Evolutionary conservation across 2,888 invertebrate species (phyloP), one percentile per base, ranked within the genome.

Genomic region (Leptothorax acervorum): DNA sequence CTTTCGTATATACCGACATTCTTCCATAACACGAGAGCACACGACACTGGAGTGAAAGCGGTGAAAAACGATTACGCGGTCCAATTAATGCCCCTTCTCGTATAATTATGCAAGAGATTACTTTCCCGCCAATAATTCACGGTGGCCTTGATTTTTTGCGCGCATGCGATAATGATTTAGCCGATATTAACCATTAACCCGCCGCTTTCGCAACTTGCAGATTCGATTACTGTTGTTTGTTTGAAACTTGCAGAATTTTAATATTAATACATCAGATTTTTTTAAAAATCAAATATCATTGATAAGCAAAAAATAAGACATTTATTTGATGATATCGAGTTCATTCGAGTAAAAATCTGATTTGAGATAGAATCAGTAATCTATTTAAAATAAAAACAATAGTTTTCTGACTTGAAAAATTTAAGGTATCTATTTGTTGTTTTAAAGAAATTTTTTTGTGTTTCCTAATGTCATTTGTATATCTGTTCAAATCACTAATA

Each of bases 31-130:
- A 42, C 42, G n/a, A 70, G 45, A 63, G 35, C 57, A 45, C 55
- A 28, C 18, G 70, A 68, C 31, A 35, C 31, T 35, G n/a, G 45
- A 73, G 48, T 81, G 60, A 81, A 81, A 81, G 73, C 71, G 18
- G 8, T 31, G 42, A 71, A 55, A 81, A 81, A 73, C 39, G 60
- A 73, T 73, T 73, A 81, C 12, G 48, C 73, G 73, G 48, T 48
- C 57, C 28, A 81, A 73, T 81, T 81, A 81, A 81, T 73, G 28
- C 12, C 23, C 23, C 12, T 3, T 39, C 9, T 35, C 9, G 18
- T 71, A 81, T 71, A 81, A 71, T 79, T 79, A 71, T 60, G 71
- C 79, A 71, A 81, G 35, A 73, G 28, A 81, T 73, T 60, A 60
- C 48, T 81, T 81, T 71, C 60, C 23, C 60, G 5, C 12, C 35